Evolutionary conservation across 2,797 vertebrate species (phyloP), one percentile per base, ranked within the genome.

Genomic region (Phataginus tetradactyla): DNA sequence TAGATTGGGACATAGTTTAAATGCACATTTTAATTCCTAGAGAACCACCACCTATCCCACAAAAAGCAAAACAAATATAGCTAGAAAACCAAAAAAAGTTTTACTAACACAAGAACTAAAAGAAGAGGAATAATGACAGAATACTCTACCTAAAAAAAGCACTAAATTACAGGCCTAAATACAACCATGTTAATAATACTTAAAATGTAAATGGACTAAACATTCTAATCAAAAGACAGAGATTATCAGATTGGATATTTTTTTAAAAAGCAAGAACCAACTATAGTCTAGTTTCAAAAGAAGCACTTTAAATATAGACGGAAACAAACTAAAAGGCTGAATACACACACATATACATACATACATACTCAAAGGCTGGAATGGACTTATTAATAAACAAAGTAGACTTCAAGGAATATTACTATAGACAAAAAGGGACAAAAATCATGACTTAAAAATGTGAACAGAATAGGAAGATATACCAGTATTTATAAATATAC

Each of bases 271-370:
- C 4, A 66, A 77, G 23, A 64, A 51, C 11, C 17, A 78, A 69
- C 20, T 77, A 91, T 14, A 69, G 63, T 59, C 39, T 84, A 57
- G 51, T 74, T 83, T 78, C 23, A 63, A 80, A 93, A 91, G 49
- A 77, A 63, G 51, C 3, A 66, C 63, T 93, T 89, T 91, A 91
- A 61, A 80, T 13, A 88, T 57, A 77, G 12, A 53, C 29, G 87
- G 7, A 88, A 91, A 94, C 39, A 96, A 96, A 91, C 84, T 86
- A 32, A 68, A 80, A 95, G 17, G 2, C 15, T 18, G 4, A 51
- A 71, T 37, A 77, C 86, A 77, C 39, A 77, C 12, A 83, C 27
- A 75, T 45, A 45, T 45, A 45, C 45, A 45, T 10, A 45, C 45
- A 45, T 45, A 45, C 45, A 45, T 45, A 45, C 45, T 45, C 15